Evolutionary conservation across 2,888 invertebrate species (phyloP), one percentile per base, ranked within the genome.

Genomic region (Linyphia triangularis): DNA sequence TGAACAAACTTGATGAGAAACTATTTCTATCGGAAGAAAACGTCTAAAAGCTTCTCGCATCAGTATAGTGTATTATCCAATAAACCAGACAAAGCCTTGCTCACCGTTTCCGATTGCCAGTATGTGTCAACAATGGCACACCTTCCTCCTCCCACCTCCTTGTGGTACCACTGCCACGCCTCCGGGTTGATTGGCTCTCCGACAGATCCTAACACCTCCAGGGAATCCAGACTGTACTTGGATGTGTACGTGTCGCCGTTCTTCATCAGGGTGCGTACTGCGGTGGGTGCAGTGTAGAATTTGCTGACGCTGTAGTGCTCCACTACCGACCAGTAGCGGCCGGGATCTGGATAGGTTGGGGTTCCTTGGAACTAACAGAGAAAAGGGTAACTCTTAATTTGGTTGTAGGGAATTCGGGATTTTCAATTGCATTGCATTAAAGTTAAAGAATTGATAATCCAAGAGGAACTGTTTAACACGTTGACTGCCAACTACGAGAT

Each of bases 101-200:
- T 91, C 91, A 93, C 94, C 4, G 99, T 99, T 94, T 99, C 99
- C 0, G 99, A 99, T 94, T 99, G 99, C 99, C 99, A 99, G 93
- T 98, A 99, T 0, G 99, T 99, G 92, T 99, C 99, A 0, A 97
- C 97, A 92, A 99, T 96, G 81, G 98, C 97, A 93, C 94, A 94
- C 5, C 92, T 91, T 26, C 92, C 91, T 63, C 93, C 92, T 7
- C 94, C 93, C 0, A 92, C 92, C 91, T 93, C 92, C 73, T 92
- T 91, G 93, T 98, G 96, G 93, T 98, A 99, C 99, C 99, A 99
- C 73, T 96, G 93, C 99, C 99, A 99, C 0, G 99, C 99, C 93
- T 99, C 99, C 0, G 98, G 96, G 93, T 99, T 99, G 91, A 99
- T 99, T 0, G 99, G 99, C 93, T 99, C 99, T 0, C 99, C 99